These are phyloP conservation scores for Diaperis boleti DNA, from an alignment of 2,888 invertebrate genomes.

Conservation along the genomic window DNA sequence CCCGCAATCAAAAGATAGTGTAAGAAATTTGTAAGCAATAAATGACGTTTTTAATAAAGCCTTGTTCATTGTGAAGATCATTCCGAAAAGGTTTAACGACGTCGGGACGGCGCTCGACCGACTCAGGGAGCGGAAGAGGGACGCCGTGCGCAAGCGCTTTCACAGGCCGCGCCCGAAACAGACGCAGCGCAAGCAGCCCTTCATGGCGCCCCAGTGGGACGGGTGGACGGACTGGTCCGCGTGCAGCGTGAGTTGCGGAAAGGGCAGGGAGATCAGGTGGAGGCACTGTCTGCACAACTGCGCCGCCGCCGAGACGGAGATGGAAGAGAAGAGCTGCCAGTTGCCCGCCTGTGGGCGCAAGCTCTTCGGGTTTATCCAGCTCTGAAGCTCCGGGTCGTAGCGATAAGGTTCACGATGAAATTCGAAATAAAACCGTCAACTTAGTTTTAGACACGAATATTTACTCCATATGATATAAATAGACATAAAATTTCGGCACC, in stretches of 20 bases:
- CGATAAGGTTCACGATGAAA: constrained; percentile 24
- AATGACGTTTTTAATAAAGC: constrained; percentile 38
- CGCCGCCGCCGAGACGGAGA: constrained; percentile 66
- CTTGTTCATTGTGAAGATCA: constrained; percentile 38
- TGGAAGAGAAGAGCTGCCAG: constrained; percentile 68
- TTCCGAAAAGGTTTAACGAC: background rate
- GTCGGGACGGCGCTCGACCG: background rate
- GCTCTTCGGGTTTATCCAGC: constrained; percentile 60
- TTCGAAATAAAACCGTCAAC: no score
- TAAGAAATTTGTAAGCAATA: constrained; percentile 50
- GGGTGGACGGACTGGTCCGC: constrained; percentile 73
- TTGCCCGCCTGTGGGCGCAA: constrained; percentile 66
- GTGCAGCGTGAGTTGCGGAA: constrained; percentile 75
- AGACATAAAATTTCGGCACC: no score
- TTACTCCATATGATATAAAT: no score
- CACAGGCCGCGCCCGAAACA: background rate
- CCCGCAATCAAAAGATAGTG: constrained; percentile 45
- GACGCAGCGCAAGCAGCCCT: background rate
- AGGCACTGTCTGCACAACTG: constrained; percentile 68
- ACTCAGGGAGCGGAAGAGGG: constrained; percentile 11
- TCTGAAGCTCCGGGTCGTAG: constrained; percentile 43
- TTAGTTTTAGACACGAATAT: no score
- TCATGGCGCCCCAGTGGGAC: constrained; percentile 60
- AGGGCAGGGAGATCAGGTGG: constrained; percentile 71
- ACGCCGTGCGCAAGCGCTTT: background rate